phyloP scores from a whole-genome alignment of 2,113 vertebrate species.

The Thermophis baileyi region DNA sequence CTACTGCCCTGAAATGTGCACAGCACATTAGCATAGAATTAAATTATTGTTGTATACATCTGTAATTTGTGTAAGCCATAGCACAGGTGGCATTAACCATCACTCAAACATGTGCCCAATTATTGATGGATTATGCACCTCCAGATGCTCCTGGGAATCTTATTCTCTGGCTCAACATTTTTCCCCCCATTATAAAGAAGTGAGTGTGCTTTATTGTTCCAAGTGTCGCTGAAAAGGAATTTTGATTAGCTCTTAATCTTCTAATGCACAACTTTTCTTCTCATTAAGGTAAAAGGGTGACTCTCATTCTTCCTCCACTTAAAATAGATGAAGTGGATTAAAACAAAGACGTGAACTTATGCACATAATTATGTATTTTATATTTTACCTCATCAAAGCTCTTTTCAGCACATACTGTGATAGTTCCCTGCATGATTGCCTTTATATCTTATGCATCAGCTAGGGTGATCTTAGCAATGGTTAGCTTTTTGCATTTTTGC shows the following conservation, averaged over 20 bases:
- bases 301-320: not conserved
- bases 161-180: not conserved
- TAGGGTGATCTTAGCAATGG: not conserved
- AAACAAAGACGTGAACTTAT: not conserved
- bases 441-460: not conserved
- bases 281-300: slow-evolving; percentile 17
- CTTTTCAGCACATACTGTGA: not conserved
- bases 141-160: not conserved
- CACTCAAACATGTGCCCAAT: slow-evolving; percentile 21
- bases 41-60: not conserved
- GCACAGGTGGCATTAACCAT: not conserved
- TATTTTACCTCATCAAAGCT: not conserved
- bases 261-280: slow-evolving; percentile 1
- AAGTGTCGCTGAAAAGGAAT: not conserved
- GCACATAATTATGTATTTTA: not conserved
- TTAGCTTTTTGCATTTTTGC: not conserved
- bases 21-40: not conserved
- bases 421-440: not conserved
- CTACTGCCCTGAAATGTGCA: not conserved
- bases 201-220: not conserved
- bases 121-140: slow-evolving; percentile 10
- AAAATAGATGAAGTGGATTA: slow-evolving; percentile 18
- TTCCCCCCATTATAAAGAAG: slow-evolving; percentile 10
- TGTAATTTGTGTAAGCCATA: slow-evolving; percentile 17
- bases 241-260: not conserved